Evolutionary conservation across 2,113 vertebrate species (phyloP), one percentile per base, ranked within the genome.

Genomic region (Acrocephalus arundinaceus): DNA sequence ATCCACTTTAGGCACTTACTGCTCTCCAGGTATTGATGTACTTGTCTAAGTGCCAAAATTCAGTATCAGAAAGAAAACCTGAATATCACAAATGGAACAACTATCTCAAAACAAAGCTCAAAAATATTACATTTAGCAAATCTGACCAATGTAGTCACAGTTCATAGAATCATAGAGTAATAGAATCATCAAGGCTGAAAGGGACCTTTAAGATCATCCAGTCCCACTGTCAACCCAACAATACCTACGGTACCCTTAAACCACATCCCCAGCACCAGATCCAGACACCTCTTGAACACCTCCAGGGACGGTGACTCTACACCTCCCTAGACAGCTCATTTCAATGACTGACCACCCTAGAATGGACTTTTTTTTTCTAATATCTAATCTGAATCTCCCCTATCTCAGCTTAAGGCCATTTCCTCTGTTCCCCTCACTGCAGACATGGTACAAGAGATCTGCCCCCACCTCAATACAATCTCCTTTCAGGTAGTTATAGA

Each of bases 381-480:
- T 30, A 14, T 24, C 10, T 22, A 20, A 39, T 46, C 9, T 46
- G 13, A 52, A 49, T 57, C 18, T 43, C 15, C 22, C 3, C 22
- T 51, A 14, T 51, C 43, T 73, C 67, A 51, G 3, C 1, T 61
- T 54, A 46, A 61, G 20, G 54, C 6, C 30, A 10, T 61, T 35
- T 82, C 4, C 28, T 52, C 61, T 68, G n/a, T 5, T 46, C 5
- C 9, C 6, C 33, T 68, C 54, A 30, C 23, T 39, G 20, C 21
- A 75, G 62, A 9, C 20, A 35, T 5, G 7, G 21, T 21, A 25
- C 6, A 54, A 22, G 24, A 61, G 13, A 8, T 46, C 16, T 67
- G 20, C 2, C 11, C 22, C 20, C 20, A 48, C 5, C 24, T n/a
- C 28, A 39, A 9, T 25, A 22, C 0, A 1, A 59, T 4, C 46